phyloP scores from a whole-genome alignment of 2,113 vertebrate species.

The Cnemophilus loriae region DNA sequence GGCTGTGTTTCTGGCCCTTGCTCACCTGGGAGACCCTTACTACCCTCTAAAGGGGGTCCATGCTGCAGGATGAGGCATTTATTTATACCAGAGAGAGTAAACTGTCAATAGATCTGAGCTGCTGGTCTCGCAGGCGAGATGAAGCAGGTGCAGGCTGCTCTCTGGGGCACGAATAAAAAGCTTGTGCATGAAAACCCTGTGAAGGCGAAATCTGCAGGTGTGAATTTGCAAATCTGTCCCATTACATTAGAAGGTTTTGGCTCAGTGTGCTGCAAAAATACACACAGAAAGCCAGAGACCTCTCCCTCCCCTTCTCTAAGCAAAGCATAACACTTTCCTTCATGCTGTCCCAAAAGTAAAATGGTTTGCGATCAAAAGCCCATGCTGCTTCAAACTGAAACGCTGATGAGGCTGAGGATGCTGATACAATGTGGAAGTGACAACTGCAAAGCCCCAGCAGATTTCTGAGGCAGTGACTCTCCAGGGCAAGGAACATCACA shows the following conservation, averaged over 20 bases:
- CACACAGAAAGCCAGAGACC: background rate
- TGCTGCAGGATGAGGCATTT: background rate
- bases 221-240: conserved; percentile 8
- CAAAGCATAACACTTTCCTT: background rate
- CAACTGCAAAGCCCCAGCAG: background rate
- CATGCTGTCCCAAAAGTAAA: background rate
- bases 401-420: background rate
- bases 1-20: background rate
- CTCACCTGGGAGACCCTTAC: background rate
- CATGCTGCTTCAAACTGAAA: background rate
- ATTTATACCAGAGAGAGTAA: background rate
- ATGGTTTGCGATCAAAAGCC: background rate
- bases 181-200: background rate
- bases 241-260: background rate
- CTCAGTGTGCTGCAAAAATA: background rate
- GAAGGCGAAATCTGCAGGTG: conserved; percentile 27
- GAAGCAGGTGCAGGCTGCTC: conserved; percentile 9
- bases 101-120: background rate
- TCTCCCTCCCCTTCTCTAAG: background rate
- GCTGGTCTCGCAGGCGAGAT: background rate
- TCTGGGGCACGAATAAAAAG: background rate
- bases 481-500: conserved; percentile 27
- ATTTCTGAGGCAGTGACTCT: background rate
- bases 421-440: background rate
- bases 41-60: no score